A percentile compares a stretch with the other conserved stretches of the same genome.
phyloP scores from a whole-genome alignment of 2,113 vertebrate genomes.

The Neopipo cinnamomea region DNA sequence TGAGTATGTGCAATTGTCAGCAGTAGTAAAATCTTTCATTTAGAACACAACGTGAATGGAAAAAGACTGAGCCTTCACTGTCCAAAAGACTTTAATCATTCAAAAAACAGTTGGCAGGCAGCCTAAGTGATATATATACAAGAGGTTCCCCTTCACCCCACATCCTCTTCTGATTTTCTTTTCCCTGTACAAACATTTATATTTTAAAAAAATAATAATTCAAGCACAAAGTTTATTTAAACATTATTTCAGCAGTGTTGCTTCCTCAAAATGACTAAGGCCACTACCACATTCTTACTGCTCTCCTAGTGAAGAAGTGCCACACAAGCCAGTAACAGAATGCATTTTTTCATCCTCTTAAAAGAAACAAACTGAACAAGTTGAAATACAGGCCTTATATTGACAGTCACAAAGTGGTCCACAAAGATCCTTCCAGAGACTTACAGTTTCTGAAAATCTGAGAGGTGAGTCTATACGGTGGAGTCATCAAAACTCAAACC shows the following conservation, averaged over 20 bases:
- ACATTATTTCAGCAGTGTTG: not conserved
- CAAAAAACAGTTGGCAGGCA: not conserved
- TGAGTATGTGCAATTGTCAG: not conserved
- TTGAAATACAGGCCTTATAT: not conserved
- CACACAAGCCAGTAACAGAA: not conserved
- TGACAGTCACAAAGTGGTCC: not conserved
- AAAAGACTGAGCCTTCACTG: not conserved
- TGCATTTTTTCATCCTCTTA: not conserved
- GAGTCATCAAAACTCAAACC: not conserved
- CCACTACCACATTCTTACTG: not conserved
- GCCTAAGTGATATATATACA: not conserved
- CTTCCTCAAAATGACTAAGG: not conserved
- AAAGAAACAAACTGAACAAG: not conserved
- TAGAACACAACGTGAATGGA: not conserved
- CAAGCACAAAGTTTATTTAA: not conserved
- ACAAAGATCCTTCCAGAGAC: not conserved
- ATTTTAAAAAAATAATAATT: not conserved
- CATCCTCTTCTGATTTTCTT: not conserved
- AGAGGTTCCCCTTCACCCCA: not conserved
- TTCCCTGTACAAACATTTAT: not conserved
- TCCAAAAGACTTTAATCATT: not conserved
- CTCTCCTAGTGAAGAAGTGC: not conserved
- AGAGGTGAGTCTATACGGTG: accelerated
- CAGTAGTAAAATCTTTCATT: constrained; percentile 4
- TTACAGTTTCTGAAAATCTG: not conserved